These are phyloP conservation scores for Otocyon megalotis DNA, from an alignment of 2,113 vertebrate genomes.

Conservation along the genomic window DNA sequence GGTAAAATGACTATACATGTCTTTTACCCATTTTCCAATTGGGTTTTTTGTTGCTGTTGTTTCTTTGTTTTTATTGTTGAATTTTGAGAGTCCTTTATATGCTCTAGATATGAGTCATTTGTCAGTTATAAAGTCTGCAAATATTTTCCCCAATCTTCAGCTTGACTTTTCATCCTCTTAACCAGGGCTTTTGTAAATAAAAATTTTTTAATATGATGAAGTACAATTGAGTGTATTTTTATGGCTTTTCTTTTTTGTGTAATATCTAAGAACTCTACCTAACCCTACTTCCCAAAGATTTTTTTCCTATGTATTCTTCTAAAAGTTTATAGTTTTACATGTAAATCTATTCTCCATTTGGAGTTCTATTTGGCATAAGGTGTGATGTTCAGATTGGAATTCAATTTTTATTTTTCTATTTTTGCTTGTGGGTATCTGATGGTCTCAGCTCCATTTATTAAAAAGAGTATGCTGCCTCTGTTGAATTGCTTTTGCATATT, in stretches of 20 bases:
- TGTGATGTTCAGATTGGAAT: neutral
- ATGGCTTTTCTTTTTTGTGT: neutral
- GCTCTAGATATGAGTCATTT: neutral
- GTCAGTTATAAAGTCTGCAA: neutral
- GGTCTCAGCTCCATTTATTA: neutral
- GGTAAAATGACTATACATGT: neutral
- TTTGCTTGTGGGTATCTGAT: neutral
- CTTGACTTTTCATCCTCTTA: neutral
- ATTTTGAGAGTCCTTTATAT: neutral
- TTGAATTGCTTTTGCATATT: neutral
- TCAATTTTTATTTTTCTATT: neutral
- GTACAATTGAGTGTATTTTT: neutral
- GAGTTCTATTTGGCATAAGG: neutral
- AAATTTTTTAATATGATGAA: neutral
- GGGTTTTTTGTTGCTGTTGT: neutral
- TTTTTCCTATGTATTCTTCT: neutral
- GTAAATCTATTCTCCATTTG: neutral
- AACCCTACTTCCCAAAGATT: neutral
- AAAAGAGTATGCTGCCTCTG: neutral
- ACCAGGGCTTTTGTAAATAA: neutral
- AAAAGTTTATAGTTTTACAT: neutral
- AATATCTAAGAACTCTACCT: neutral
- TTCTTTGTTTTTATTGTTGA: neutral
- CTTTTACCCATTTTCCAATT: neutral
- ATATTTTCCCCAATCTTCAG: neutral